Conservation (phyloP, 2,113 vertebrate genomes). For the Cyprinodon tularosa region DNA sequence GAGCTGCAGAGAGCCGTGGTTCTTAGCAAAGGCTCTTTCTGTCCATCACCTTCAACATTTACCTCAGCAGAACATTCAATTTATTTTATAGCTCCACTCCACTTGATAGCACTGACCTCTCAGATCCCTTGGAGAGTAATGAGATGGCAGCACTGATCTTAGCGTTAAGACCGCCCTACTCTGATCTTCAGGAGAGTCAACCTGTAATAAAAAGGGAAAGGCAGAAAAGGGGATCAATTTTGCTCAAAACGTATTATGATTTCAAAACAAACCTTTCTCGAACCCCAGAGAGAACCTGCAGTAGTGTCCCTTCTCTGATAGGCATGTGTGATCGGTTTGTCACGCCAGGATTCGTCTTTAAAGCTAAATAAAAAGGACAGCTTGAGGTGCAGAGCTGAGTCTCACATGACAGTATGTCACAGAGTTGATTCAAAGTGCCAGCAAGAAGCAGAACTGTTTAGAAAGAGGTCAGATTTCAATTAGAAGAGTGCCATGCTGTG, state of each 20-base stretch:
- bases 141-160: conserved; percentile 68
- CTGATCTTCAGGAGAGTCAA: conserved; percentile 50
- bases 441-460: conserved; percentile 45
- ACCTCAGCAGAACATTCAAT: conserved; percentile 76
- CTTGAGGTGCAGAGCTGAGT: conserved; percentile 16
- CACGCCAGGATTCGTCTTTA: conserved; percentile 42
- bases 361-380: conserved; percentile 49
- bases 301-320: conserved; percentile 39
- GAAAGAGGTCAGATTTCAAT: conserved; percentile 47
- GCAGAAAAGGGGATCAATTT: conserved; percentile 56
- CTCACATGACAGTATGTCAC: conserved; percentile 36
- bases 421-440: conserved; percentile 53
- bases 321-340: conserved; percentile 57
- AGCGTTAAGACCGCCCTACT: conserved; percentile 51
- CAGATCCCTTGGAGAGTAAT: conserved; percentile 70
- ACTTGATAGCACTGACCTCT: conserved; percentile 76
- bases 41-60: conserved; percentile 78
- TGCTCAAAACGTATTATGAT: conserved; percentile 40
- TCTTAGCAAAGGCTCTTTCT: conserved; percentile 63
- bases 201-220: conserved; percentile 33
- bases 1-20: conserved; percentile 45
- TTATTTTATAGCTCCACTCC: conserved; percentile 80
- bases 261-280: conserved; percentile 43
- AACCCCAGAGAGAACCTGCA: conserved; percentile 31
- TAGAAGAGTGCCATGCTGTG: conserved; percentile 67